A percentile compares a stretch with the other conserved stretches of the same genome.
These are phyloP conservation scores for Cherax destructor DNA, from an alignment of 1,140 invertebrate genomes.

Conservation along the genomic window DNA sequence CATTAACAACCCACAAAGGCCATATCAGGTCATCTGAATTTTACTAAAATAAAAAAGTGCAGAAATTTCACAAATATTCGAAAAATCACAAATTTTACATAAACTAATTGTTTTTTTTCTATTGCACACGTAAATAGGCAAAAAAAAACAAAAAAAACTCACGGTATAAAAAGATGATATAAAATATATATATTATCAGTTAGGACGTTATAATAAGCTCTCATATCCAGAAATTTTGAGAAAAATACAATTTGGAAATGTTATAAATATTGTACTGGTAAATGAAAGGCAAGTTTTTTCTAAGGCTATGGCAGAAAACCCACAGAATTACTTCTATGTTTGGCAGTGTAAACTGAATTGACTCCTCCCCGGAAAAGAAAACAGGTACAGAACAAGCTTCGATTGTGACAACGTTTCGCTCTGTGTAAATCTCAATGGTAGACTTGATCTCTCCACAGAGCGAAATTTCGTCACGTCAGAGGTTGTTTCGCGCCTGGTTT, in stretches of 20 bases:
- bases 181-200: slow-evolving; percentile 2
- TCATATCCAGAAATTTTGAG: background rate
- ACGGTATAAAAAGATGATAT: background rate
- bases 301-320: slow-evolving; percentile 13
- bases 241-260: background rate
- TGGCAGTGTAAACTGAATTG: slow-evolving; percentile 16
- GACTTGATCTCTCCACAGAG: too few relatives aligned
- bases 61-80: background rate
- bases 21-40: background rate
- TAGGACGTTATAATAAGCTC: background rate
- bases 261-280: background rate
- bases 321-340: slow-evolving; percentile 34
- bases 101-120: background rate
- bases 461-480: too few relatives aligned
- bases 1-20: background rate
- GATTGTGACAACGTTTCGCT: too few relatives aligned
- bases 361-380: too few relatives aligned
- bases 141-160: too few relatives aligned
- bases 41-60: background rate
- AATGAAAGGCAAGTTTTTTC: background rate
- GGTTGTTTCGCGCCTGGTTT: too few relatives aligned
- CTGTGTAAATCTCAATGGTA: too few relatives aligned
- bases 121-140: slow-evolving; percentile 1
- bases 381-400: too few relatives aligned
- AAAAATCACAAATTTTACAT: too few relatives aligned